phyloP scores from a whole-genome alignment of 2,797 vertebrate species.

The Halcyon badia region DNA sequence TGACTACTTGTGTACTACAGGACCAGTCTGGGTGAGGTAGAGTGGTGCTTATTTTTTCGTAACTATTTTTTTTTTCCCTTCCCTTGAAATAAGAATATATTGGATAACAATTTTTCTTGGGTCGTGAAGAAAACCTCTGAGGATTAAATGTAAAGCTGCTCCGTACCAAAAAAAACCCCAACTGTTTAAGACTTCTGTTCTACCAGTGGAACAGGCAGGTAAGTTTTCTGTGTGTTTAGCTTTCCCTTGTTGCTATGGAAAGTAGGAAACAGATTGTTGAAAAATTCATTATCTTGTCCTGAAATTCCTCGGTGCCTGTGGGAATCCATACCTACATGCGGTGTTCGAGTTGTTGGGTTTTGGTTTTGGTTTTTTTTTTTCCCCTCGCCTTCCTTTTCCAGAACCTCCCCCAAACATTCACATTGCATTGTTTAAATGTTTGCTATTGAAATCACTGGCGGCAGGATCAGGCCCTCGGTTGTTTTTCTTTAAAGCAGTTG shows the following conservation, averaged over 20 bases:
- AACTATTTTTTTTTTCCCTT: background rate
- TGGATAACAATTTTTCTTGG: background rate
- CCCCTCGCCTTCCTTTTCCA: background rate
- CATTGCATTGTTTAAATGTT: background rate
- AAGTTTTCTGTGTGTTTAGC: slow-evolving; percentile 25
- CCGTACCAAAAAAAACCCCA: background rate
- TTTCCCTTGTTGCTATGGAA: slow-evolving; percentile 6
- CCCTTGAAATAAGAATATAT: background rate
- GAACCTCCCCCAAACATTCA: background rate
- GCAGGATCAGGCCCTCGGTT: background rate
- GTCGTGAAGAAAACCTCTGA: background rate
- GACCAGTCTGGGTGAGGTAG: background rate
- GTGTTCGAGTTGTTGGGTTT: background rate
- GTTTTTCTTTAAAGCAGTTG: slow-evolving; percentile 33
- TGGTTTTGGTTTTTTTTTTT: background rate
- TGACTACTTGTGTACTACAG: slow-evolving; percentile 1
- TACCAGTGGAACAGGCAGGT: background rate
- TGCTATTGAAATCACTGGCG: background rate
- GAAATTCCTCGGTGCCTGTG: slow-evolving; percentile 14
- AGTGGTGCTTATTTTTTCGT: background rate
- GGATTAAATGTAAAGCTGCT: slow-evolving; percentile 19
- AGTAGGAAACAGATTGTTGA: background rate
- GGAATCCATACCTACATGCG: background rate
- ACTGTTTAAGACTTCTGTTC: background rate
- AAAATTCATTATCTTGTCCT: slow-evolving; percentile 35